Evolutionary conservation across 2,888 invertebrate species (phyloP).

Genomic region (Cynaeus angustus): DNA sequence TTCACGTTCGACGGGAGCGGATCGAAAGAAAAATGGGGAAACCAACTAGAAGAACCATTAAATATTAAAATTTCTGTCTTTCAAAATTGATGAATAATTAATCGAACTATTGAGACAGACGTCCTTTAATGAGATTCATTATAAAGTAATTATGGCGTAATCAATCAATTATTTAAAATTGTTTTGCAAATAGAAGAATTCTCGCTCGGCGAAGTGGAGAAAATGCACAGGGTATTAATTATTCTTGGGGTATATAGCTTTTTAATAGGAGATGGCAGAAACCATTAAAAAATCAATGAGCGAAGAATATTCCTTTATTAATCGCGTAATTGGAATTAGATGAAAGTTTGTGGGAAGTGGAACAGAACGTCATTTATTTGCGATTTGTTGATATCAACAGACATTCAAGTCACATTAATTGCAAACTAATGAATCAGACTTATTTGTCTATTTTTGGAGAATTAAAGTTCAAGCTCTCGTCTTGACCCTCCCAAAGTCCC

Average conservation of each 20-base stretch:
- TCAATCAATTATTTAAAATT: slow-evolving; percentile 48
- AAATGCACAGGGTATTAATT: slow-evolving; percentile 9
- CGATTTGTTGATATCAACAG: slow-evolving; percentile 6
- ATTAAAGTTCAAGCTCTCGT: neutral
- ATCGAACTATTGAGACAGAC: slow-evolving; percentile 16
- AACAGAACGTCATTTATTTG: slow-evolving; percentile 13
- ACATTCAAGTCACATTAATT: neutral
- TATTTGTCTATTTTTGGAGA: too few species aligned
- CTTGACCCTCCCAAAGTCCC: neutral
- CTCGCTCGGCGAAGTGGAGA: slow-evolving; percentile 1
- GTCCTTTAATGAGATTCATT: slow-evolving; percentile 40
- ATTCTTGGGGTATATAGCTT: slow-evolving; percentile 15
- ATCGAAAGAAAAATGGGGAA: slow-evolving; percentile 13
- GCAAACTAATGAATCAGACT: neutral
- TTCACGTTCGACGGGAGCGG: slow-evolving; percentile 22
- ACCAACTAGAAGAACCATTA: slow-evolving; percentile 20
- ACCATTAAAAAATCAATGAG: slow-evolving; percentile 29
- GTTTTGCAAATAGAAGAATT: slow-evolving; percentile 40
- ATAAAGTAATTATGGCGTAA: slow-evolving; percentile 46
- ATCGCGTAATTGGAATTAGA: slow-evolving; percentile 4
- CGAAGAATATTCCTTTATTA: slow-evolving; percentile 1
- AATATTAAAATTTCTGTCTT: slow-evolving; percentile 37
- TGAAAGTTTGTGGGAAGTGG: slow-evolving; percentile 9
- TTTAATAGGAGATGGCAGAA: slow-evolving; percentile 12
- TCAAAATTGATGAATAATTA: slow-evolving; percentile 37